phyloP scores from a whole-genome alignment of 2,113 vertebrate species.

The Campylomormyrus numenius region DNA sequence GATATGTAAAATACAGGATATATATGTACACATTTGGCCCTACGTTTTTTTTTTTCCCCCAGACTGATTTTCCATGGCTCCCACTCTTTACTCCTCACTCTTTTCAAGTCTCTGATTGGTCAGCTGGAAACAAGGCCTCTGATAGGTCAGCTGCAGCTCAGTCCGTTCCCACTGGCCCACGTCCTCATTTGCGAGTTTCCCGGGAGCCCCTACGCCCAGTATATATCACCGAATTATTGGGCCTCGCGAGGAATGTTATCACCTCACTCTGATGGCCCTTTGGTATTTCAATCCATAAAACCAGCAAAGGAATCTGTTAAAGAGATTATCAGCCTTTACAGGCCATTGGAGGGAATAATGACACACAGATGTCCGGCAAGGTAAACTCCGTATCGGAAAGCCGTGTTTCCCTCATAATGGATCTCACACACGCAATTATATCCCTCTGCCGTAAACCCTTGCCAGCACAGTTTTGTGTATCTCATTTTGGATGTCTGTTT shows the following conservation, averaged over 20 bases:
- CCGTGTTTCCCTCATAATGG: conserved; percentile 39
- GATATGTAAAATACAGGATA: not conserved
- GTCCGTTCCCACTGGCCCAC: not conserved
- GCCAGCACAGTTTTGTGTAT: conserved; percentile 8
- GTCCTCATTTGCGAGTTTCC: not conserved
- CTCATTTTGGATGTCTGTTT: conserved; percentile 10
- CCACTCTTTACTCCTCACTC: not conserved
- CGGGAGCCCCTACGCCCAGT: not conserved
- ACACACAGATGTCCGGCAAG: conserved; percentile 52
- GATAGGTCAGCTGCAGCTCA: not conserved
- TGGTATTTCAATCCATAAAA: conserved; percentile 29
- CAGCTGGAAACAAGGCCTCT: not conserved
- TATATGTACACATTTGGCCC: not conserved
- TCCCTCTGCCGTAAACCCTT: not conserved
- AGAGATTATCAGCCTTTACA: conserved; percentile 51
- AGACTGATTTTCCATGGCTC: not conserved
- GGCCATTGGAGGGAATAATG: conserved; percentile 53
- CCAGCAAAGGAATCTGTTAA: conserved; percentile 50
- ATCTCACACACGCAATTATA: conserved; percentile 41
- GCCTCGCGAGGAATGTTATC: not conserved
- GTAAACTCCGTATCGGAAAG: conserved; percentile 45
- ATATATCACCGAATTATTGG: not conserved
- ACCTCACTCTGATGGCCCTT: conserved; percentile 16
- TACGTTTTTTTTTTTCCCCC: not conserved
- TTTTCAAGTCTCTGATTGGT: not conserved